These are phyloP conservation scores for Himantopus leucocephalus DNA, from an alignment of 2,113 vertebrate species.

Conservation along the genomic window DNA sequence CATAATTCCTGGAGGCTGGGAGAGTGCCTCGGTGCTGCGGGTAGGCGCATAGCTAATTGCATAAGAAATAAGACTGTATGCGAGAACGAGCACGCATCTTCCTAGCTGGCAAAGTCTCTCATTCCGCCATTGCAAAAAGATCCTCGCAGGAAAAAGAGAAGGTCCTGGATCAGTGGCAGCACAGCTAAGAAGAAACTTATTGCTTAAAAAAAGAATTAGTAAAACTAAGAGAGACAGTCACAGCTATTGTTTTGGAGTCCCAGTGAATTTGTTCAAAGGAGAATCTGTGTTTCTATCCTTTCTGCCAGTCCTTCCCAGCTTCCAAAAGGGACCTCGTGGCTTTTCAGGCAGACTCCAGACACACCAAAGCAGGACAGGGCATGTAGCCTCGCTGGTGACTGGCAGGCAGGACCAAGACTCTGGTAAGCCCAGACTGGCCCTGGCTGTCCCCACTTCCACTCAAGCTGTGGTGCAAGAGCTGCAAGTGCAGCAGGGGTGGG, in stretches of 20 bases:
- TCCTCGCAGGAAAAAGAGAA: accelerated
- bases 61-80: not conserved
- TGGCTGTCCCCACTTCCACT: not conserved
- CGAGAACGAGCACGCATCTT: not conserved
- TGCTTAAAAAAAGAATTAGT: not conserved
- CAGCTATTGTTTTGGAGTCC: not conserved
- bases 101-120: not conserved
- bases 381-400: accelerated
- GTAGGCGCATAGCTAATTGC: not conserved
- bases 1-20: not conserved
- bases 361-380: not conserved
- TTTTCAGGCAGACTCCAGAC: not conserved
- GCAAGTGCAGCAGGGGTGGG: not conserved
- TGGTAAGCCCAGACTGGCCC: not conserved
- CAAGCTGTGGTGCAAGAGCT: accelerated
- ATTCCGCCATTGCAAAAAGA: not conserved
- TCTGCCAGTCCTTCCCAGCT: not conserved
- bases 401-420: not conserved
- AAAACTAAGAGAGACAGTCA: not conserved
- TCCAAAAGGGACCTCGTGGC: not conserved
- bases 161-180: not conserved
- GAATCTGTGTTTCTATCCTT: not conserved
- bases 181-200: not conserved
- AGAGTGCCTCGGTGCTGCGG: not conserved
- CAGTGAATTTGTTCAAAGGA: not conserved